Percentiles rank a stretch among this genome's conserved stretches.
phyloP scores from a whole-genome alignment of 2,113 vertebrate genomes.

The Pyrgilauda ruficollis region DNA sequence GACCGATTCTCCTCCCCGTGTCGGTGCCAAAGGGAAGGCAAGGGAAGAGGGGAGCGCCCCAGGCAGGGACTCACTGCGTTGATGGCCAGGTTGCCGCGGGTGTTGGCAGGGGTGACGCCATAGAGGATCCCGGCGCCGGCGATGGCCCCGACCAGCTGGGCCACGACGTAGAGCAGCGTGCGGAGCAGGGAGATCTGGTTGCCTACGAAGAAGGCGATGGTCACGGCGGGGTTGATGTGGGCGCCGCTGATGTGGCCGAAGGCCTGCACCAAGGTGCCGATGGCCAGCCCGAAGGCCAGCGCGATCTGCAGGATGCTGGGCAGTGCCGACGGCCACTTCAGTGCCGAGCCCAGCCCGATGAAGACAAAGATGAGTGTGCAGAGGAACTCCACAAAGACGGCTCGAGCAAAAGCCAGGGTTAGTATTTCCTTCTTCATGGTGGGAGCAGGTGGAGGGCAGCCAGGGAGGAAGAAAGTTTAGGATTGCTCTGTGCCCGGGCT shows the following conservation, averaged over 20 bases:
- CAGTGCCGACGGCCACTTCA: constrained; percentile 75
- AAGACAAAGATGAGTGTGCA: constrained; percentile 82
- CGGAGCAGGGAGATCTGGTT: constrained; percentile 79
- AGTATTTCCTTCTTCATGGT: constrained; percentile 78
- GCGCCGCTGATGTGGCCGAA: constrained; percentile 78
- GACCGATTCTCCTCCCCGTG: accelerated
- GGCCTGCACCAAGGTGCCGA: constrained; percentile 74
- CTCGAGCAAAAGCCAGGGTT: constrained; percentile 74
- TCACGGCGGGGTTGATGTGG: constrained; percentile 80
- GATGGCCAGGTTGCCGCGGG: constrained; percentile 75
- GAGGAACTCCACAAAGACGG: constrained; percentile 77
- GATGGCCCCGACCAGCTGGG: constrained; percentile 78
- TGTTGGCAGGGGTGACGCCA: constrained; percentile 58
- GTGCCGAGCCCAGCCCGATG: constrained; percentile 77
- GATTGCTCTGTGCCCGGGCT: neutral
- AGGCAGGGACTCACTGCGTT: constrained; percentile 71
- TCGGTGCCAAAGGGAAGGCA: accelerated
- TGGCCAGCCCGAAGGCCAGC: constrained; percentile 78
- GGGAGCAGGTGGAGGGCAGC: constrained; percentile 4
- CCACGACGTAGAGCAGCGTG: constrained; percentile 70
- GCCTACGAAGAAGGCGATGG: constrained; percentile 76
- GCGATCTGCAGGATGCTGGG: constrained; percentile 78
- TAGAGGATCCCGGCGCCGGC: constrained; percentile 76
- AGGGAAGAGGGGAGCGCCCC: neutral
- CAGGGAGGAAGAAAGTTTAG: neutral